Evolutionary conservation across 2,888 invertebrate species (phyloP).

Genomic region (Pyrrhosoma nymphula): DNA sequence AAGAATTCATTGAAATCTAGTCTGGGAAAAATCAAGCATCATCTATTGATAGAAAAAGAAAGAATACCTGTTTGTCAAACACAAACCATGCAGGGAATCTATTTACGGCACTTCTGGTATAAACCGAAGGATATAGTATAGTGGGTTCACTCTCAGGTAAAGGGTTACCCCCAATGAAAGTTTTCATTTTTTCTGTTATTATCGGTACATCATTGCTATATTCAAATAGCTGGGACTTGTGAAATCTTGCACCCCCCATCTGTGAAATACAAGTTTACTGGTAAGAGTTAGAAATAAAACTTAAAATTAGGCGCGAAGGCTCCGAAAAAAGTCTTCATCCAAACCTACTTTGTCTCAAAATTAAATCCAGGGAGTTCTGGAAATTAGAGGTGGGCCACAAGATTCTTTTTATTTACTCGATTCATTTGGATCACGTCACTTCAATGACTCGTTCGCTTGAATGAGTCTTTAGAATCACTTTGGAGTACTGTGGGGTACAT

Average conservation of each 20-base stretch:
- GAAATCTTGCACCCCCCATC: conserved; percentile 84
- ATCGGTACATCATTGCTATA: conserved; percentile 82
- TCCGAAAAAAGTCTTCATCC: neutral
- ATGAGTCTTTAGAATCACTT: too few species aligned
- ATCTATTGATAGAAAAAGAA: conserved; percentile 11
- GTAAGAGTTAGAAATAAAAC: neutral
- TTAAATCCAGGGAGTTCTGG: conserved; percentile 88
- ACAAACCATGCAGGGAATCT: conserved; percentile 92
- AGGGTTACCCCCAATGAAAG: conserved; percentile 82
- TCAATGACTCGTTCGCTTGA: too few species aligned
- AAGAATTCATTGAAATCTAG: neutral
- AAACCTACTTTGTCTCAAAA: conserved; percentile 83
- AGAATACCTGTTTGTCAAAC: conserved; percentile 90
- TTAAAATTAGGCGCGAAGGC: conserved; percentile 30
- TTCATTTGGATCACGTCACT: neutral
- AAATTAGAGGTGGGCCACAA: conserved; percentile 83
- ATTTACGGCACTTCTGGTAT: conserved; percentile 86
- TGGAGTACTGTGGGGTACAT: too few species aligned
- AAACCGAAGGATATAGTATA: conserved; percentile 85
- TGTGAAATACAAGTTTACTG: conserved; percentile 74
- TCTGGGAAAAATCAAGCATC: neutral
- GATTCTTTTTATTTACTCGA: conserved; percentile 77
- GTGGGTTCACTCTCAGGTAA: conserved; percentile 79
- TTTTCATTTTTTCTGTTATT: conserved; percentile 82
- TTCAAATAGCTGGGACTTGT: conserved; percentile 83